Evolutionary conservation across 92 coral and sea anemone species (phyloP).

Genomic region (Umimayanthus chanpuru): DNA sequence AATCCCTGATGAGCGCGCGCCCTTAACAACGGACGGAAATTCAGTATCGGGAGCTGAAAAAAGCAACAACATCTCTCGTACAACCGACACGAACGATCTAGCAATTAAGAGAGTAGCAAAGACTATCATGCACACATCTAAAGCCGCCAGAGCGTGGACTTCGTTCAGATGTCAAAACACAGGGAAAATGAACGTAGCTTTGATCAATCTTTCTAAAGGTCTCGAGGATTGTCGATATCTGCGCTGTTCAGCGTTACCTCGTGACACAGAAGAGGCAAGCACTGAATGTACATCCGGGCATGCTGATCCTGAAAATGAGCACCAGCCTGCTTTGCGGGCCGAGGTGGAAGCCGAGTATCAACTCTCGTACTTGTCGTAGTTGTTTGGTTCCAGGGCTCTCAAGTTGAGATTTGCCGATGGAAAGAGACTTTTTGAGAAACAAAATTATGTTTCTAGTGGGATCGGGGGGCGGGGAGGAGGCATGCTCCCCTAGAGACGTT

Average conservation of each 20-base stretch:
- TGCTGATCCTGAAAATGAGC: too few species aligned
- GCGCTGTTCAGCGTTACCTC: neutral
- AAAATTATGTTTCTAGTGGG: too few species aligned
- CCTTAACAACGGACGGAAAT: neutral
- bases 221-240: slow-evolving; percentile 4
- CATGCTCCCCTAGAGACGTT: too few species aligned
- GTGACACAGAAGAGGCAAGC: neutral
- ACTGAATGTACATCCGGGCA: neutral
- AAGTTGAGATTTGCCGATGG: too few species aligned
- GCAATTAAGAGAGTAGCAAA: neutral
- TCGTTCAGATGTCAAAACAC: neutral
- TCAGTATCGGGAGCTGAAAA: neutral
- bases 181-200: neutral
- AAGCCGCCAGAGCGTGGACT: neutral
- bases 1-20: neutral
- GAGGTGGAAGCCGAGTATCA: neutral
- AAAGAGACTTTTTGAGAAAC: too few species aligned
- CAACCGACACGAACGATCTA: neutral
- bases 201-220: neutral
- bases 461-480: too few species aligned
- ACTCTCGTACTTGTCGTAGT: neutral
- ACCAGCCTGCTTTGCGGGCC: neutral
- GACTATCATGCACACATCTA: neutral
- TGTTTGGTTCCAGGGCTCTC: too few species aligned
- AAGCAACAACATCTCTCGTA: too few species aligned